phyloP scores from a whole-genome alignment of 2,113 vertebrate species.

The Geococcyx californianus region DNA sequence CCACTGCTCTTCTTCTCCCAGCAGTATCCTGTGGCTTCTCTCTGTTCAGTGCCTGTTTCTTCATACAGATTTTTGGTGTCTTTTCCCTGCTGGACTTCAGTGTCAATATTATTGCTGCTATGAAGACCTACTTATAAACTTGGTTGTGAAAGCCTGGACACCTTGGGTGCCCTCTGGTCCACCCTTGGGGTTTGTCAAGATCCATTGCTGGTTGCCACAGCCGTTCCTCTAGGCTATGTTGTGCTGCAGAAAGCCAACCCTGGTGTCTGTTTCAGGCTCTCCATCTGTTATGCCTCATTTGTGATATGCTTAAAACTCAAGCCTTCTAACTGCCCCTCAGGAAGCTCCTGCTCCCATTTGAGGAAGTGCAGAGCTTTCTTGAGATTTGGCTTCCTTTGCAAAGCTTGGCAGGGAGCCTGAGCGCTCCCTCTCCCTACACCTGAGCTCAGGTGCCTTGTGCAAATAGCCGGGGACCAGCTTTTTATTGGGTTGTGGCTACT shows the following conservation, averaged over 20 bases:
- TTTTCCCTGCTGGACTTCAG: not conserved
- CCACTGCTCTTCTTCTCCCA: not conserved
- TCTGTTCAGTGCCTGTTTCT: not conserved
- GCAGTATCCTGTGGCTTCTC: not conserved
- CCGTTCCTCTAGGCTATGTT: not conserved
- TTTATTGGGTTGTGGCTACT: not conserved
- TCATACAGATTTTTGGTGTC: not conserved
- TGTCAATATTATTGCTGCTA: not conserved
- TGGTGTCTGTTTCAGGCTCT: not conserved
- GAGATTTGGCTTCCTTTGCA: not conserved
- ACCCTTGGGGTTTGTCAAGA: not conserved
- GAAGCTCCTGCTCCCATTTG: not conserved
- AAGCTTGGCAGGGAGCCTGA: conserved; percentile 18
- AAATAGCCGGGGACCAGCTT: not conserved
- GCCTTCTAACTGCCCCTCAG: conserved; percentile 11
- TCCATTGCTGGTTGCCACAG: rapidly evolving
- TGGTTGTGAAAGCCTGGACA: not conserved
- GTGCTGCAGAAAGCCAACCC: not conserved
- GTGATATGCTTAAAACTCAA: conserved; percentile 12
- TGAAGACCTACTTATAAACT: not conserved
- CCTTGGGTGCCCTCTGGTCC: not conserved
- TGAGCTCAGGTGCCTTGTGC: not conserved
- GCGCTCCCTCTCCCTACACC: not conserved
- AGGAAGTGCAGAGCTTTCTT: conserved; percentile 16
- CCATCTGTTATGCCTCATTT: not conserved